Percentiles rank a stretch among this genome's conserved stretches.
These are phyloP conservation scores for Melikaiella ostensackeni DNA, from an alignment of 2,888 invertebrate species.

Conservation along the genomic window DNA sequence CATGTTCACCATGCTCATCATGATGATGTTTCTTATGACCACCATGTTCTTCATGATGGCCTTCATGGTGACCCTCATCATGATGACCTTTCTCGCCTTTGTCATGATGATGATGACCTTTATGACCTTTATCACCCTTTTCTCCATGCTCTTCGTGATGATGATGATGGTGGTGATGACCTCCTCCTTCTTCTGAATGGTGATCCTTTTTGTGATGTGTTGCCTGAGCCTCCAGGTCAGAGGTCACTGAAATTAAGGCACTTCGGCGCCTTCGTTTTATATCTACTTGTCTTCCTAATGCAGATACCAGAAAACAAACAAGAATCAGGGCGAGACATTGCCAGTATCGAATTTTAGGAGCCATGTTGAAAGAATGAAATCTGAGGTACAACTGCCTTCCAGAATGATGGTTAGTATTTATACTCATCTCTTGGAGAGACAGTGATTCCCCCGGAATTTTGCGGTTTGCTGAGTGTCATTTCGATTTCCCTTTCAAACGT, in stretches of 20 bases:
- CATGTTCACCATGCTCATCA: slow-evolving; percentile 82
- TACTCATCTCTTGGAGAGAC: not conserved
- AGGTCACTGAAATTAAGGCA: not conserved
- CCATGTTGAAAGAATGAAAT: not conserved
- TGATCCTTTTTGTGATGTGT: slow-evolving; percentile 67
- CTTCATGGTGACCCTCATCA: slow-evolving; percentile 80
- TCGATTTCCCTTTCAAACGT: not conserved
- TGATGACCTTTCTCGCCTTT: slow-evolving; percentile 80
- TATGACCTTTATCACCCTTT: slow-evolving; percentile 89
- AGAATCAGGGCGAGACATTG: not conserved
- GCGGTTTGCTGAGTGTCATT: not conserved
- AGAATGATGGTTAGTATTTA: not conserved
- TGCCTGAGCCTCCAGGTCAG: slow-evolving; percentile 52
- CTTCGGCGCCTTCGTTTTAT: not conserved
- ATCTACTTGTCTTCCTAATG: not conserved
- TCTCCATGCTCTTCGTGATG: slow-evolving; percentile 86
- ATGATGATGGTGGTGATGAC: slow-evolving; percentile 83
- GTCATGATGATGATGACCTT: slow-evolving; percentile 87
- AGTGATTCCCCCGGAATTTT: slow-evolving; percentile 3
- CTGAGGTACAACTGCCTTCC: not conserved
- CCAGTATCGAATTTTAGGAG: not conserved
- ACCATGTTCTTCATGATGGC: slow-evolving; percentile 82
- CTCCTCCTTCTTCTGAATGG: slow-evolving; percentile 84
- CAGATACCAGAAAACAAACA: not conserved
- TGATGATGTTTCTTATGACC: slow-evolving; percentile 83